Percentiles rank a stretch among this genome's conserved stretches.
Conservation (phyloP, 2,113 vertebrate species). For the Salvelinus fontinalis region DNA sequence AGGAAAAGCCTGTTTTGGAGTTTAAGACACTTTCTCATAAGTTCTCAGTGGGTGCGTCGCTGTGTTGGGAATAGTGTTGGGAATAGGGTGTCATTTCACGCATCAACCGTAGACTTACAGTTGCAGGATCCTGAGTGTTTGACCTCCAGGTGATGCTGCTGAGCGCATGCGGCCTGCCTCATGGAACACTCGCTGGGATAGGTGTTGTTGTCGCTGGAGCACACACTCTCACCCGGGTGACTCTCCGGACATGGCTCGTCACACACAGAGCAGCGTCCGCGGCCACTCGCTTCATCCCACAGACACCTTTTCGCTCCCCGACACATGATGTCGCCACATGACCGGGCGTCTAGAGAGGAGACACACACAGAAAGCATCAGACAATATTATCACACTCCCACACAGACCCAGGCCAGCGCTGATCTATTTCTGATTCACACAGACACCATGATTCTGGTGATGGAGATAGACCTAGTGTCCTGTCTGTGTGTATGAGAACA, state of each 20-base stretch:
- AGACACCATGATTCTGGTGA: not conserved
- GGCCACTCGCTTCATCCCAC: constrained; percentile 83
- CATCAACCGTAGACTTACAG: constrained; percentile 80
- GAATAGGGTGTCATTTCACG: no score
- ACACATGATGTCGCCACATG: constrained; percentile 87
- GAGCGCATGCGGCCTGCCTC: constrained; percentile 84
- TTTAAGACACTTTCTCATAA: no score
- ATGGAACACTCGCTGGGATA: constrained; percentile 87
- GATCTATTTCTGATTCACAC: not conserved
- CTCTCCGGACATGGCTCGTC: constrained; percentile 80
- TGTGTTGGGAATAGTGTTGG: no score
- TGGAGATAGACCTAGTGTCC: not conserved
- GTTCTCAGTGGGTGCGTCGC: no score
- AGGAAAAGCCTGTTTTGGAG: no score
- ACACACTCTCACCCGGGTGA: constrained; percentile 84
- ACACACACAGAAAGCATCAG: not conserved
- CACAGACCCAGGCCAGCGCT: not conserved
- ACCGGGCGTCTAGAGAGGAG: constrained; percentile 81
- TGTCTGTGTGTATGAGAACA: not conserved
- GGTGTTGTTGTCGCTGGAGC: constrained; percentile 86
- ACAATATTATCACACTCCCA: not conserved
- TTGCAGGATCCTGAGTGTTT: constrained; percentile 90
- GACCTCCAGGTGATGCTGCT: constrained; percentile 84
- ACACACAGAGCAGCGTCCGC: constrained; percentile 82
- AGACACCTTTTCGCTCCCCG: constrained; percentile 83